Conservation (phyloP, 2,113 vertebrate species). For the Cnemophilus loriae region DNA sequence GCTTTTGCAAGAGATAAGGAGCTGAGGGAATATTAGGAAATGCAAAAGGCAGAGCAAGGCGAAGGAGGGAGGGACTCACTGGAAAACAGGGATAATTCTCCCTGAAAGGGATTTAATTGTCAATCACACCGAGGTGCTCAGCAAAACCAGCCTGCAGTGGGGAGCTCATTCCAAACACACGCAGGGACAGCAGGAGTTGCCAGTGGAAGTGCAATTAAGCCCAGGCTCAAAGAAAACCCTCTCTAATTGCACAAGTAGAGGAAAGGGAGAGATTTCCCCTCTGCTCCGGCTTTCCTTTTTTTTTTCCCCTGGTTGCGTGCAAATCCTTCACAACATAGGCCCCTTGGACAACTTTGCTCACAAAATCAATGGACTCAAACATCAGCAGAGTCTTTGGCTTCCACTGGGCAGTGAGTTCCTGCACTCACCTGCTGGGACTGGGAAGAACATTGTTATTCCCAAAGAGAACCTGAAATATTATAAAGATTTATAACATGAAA, state of each 20-base stretch:
- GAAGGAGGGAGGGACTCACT: neutral
- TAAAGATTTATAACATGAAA: neutral
- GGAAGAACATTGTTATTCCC: neutral
- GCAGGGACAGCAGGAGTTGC: neutral
- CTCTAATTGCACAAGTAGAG: neutral
- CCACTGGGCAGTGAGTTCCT: neutral
- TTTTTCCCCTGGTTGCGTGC: neutral
- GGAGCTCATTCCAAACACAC: constrained; percentile 18
- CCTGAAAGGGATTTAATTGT: constrained; percentile 30
- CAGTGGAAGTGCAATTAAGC: constrained; percentile 24
- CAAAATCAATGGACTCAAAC: neutral
- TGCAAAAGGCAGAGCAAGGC: neutral
- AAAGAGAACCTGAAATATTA: neutral
- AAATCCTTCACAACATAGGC: neutral
- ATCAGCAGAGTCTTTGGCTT: neutral
- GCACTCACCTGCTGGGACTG: neutral
- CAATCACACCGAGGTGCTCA: constrained; percentile 13
- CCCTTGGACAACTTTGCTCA: neutral
- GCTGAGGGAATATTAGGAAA: neutral
- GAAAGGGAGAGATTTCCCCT: neutral
- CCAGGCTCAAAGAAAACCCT: neutral
- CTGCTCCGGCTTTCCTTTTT: neutral
- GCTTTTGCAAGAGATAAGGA: neutral
- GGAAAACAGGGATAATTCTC: neutral
- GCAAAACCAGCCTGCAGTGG: constrained; percentile 17